These are phyloP conservation scores for Zaprionus tsacasi DNA, from an alignment of 1,140 invertebrate species.

Conservation along the genomic window DNA sequence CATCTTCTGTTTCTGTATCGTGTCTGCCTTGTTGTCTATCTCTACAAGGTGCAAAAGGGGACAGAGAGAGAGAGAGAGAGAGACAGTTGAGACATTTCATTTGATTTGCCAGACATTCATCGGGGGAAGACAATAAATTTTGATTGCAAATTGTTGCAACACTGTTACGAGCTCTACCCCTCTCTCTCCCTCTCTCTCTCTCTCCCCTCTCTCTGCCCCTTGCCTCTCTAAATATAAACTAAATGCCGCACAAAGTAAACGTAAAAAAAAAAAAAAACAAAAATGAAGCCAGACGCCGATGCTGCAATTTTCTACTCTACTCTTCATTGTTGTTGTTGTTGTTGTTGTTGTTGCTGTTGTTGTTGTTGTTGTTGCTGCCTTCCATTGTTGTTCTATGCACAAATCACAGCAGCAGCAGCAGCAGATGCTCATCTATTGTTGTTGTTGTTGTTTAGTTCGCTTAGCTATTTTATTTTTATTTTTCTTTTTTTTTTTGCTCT, in stretches of 20 bases:
- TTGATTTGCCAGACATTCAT: constrained; percentile 55
- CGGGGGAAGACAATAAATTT: constrained; percentile 59
- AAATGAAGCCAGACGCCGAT: constrained; percentile 60
- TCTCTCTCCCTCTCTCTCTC: neutral
- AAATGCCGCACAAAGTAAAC: constrained; percentile 44
- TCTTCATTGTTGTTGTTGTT: neutral
- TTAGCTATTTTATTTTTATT: constrained; percentile 43
- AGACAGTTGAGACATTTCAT: constrained; percentile 51
- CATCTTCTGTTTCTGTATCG: neutral
- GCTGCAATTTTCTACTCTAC: constrained; percentile 39
- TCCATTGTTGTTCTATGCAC: constrained; percentile 24
- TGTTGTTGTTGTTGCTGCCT: constrained; percentile 12
- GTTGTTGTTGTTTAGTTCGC: constrained; percentile 28
- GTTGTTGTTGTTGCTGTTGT: constrained; percentile 14
- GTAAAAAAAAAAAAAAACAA: constrained; percentile 47
- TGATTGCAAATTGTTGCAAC: constrained; percentile 57
- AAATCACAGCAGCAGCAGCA: constrained; percentile 34
- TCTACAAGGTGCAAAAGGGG: neutral
- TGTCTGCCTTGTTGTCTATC: constrained; percentile 8
- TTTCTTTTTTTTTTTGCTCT: constrained; percentile 30
- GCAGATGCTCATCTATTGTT: constrained; percentile 31
- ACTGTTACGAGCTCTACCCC: constrained; percentile 22
- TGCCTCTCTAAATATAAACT: constrained; percentile 39
- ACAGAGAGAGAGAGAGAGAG: no score
- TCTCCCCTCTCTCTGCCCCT: neutral